These are phyloP conservation scores for Cryptoblepharus egeriae DNA, from an alignment of 2,797 vertebrate genomes.

Conservation along the genomic window DNA sequence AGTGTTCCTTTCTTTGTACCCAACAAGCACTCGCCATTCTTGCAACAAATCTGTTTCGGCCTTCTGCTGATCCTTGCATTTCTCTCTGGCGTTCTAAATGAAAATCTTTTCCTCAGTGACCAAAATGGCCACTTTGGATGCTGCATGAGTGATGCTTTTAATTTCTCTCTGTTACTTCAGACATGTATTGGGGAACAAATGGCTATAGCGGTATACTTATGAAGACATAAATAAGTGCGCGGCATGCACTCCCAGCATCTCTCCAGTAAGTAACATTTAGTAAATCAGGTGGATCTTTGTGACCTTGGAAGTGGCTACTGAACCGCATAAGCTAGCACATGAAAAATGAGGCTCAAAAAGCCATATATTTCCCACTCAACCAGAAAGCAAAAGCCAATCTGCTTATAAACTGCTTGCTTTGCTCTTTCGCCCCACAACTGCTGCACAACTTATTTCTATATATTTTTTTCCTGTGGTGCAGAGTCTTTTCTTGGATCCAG, in stretches of 20 bases:
- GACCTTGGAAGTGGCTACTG: constrained; percentile 48
- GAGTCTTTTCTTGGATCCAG: background rate
- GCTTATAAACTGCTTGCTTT: constrained; percentile 39
- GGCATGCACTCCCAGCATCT: constrained; percentile 18
- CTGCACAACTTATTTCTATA: background rate
- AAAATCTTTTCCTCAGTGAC: constrained; percentile 52
- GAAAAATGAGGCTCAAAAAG: constrained; percentile 43
- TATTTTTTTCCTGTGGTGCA: background rate
- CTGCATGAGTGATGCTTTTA: constrained; percentile 62
- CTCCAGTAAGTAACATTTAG: constrained; percentile 39
- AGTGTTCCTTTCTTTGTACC: constrained; percentile 44
- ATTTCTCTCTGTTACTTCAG: constrained; percentile 62
- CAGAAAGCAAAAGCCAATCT: constrained; percentile 31
- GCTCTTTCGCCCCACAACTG: constrained; percentile 19
- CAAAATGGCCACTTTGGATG: constrained; percentile 57
- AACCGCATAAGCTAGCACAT: constrained; percentile 15
- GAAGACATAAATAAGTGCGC: constrained; percentile 53
- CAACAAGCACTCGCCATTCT: constrained; percentile 32
- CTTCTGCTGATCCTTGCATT: constrained; percentile 63
- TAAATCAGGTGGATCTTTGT: constrained; percentile 40
- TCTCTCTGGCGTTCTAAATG: constrained; percentile 53
- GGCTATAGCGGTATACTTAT: constrained; percentile 42
- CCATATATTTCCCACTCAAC: constrained; percentile 47
- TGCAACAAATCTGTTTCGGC: constrained; percentile 41
- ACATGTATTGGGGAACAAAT: constrained; percentile 55